Percentiles rank a stretch among this genome's conserved stretches.
These are phyloP conservation scores for Stegastes partitus DNA, from an alignment of 2,113 vertebrate species.

Conservation along the genomic window DNA sequence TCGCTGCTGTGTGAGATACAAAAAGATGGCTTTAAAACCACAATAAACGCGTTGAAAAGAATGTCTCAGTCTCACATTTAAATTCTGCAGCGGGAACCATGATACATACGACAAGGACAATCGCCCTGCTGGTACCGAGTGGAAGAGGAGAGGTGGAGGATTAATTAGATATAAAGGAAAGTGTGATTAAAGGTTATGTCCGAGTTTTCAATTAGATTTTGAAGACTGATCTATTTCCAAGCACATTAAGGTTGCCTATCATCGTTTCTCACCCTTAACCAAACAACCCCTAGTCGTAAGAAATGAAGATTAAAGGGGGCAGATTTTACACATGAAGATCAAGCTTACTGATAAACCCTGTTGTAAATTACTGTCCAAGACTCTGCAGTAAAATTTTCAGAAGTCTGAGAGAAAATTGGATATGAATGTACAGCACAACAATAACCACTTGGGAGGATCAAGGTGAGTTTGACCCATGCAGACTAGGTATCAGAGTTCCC, in stretches of 20 bases:
- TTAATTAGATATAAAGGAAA: constrained; percentile 30
- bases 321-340: background rate
- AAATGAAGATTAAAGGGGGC: background rate
- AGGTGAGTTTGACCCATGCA: too few relatives aligned
- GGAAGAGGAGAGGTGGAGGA: constrained; percentile 6
- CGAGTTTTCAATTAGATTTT: constrained; percentile 25
- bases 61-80: constrained; percentile 31
- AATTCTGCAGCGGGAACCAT: constrained; percentile 5
- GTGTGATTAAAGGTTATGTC: constrained; percentile 33
- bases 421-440: too few relatives aligned
- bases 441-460: too few relatives aligned
- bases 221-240: constrained; percentile 12
- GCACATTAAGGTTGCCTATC: constrained; percentile 4
- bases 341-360: background rate
- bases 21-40: constrained; percentile 38
- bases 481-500: too few relatives aligned
- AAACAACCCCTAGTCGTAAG: background rate
- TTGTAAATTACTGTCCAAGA: background rate
- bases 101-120: constrained; percentile 1
- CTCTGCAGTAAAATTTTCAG: background rate
- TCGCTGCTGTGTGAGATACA: constrained; percentile 36
- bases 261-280: background rate
- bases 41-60: constrained; percentile 39
- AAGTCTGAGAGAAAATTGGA: background rate
- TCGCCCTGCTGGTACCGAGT: constrained; percentile 2